A percentile compares a stretch with the other conserved stretches of the same genome.
These are phyloP conservation scores for Spinus olivaceus DNA, from an alignment of 2,797 vertebrate genomes.

Conservation along the genomic window DNA sequence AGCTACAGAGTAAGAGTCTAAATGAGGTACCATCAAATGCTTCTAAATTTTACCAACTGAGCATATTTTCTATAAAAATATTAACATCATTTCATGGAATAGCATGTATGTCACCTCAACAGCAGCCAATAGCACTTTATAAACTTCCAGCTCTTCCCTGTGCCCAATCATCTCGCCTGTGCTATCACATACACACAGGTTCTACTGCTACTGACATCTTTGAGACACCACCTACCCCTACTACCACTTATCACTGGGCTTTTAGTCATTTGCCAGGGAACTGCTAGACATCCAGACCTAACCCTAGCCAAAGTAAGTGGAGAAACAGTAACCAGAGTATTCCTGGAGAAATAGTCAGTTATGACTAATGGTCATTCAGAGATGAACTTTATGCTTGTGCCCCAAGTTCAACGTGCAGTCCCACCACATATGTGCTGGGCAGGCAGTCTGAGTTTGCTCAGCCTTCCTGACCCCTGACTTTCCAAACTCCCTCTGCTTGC, in stretches of 20 bases:
- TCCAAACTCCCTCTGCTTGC: not conserved
- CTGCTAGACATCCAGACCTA: not conserved
- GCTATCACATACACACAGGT: not conserved
- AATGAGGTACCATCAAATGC: not conserved
- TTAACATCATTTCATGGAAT: not conserved
- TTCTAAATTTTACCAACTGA: not conserved
- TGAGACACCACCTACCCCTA: not conserved
- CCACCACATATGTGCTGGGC: accelerated
- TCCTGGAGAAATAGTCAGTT: not conserved
- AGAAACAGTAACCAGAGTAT: not conserved
- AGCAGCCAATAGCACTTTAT: not conserved
- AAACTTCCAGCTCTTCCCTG: not conserved
- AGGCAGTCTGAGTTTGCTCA: not conserved
- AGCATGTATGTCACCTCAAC: not conserved
- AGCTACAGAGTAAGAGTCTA: not conserved
- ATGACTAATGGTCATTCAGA: accelerated
- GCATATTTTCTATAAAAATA: not conserved
- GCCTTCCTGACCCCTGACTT: not conserved
- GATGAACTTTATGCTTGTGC: not conserved
- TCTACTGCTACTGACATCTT: not conserved
- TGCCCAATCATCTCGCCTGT: not conserved
- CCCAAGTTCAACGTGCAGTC: not conserved
- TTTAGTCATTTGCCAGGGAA: not conserved
- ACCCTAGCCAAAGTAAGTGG: not conserved
- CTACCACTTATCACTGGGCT: not conserved